Evolutionary conservation across 2,797 vertebrate species (phyloP), one percentile per base, ranked within the genome.

Genomic region (Brotula barbata): DNA sequence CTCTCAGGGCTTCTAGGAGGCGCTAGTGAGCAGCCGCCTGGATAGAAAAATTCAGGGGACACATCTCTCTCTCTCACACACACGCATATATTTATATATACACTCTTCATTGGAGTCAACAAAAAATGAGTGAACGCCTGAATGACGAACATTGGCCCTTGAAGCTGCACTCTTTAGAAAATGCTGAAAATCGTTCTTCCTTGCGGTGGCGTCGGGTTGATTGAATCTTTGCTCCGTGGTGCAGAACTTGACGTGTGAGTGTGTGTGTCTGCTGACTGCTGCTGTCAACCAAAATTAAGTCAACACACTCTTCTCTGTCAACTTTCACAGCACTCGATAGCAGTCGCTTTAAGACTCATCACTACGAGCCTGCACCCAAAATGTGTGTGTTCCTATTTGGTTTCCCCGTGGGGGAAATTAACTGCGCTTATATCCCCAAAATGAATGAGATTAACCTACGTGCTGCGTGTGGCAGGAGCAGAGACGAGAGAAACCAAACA

Each of bases 1-100:
- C 81, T 88, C 88, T 90, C 87, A 89, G 88, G 86, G 87, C 78
- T 89, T 84, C 69, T 73, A 76, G 89, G 81, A 78, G 87, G 77
- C 69, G 86, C 77, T 81, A 75, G 69, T 74, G 83, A 83, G 77
- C 83, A 71, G 77, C 78, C 19, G 22, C 78, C 81, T 79, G 78
- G 81, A 77, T 68, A 55, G 54, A 61, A 86, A 81, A 71, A 28
- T 47, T 51, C 19, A 55, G 41, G 56, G 56, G 42, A 68, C 53
- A 33, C 42, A 51, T n/a, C n/a, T n/a, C n/a, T n/a, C n/a, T n/a
- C n/a, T n/a, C n/a, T n/a, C 52, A 53, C 49, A 47, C 46, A 65
- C 41, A 48, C 37, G 39, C 31, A 44, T 25, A 15, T 23, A 45
- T 16, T 23, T 16, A n/a, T 52, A 42, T 57, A 40, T 48, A 65